Conservation (phyloP, 2,888 invertebrate genomes). For the Brachyptera risi region DNA sequence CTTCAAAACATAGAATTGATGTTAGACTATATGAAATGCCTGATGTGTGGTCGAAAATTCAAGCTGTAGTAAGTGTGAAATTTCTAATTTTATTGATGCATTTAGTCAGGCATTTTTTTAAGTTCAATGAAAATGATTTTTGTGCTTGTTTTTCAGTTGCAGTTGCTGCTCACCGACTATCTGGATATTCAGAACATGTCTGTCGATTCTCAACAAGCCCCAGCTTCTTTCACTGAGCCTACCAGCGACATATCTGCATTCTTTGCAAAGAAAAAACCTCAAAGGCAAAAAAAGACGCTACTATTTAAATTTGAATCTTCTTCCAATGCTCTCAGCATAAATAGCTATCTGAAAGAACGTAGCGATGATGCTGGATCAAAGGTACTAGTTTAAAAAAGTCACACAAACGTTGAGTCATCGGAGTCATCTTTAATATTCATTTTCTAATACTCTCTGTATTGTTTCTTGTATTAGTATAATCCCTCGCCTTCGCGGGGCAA, state of each 20-base stretch:
- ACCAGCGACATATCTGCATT: conserved; percentile 54
- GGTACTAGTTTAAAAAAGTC: too few relatives aligned
- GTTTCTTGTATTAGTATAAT: neutral
- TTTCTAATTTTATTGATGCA: too few relatives aligned
- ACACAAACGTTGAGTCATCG: too few relatives aligned
- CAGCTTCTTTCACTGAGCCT: conserved; percentile 41
- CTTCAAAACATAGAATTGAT: conserved; percentile 54
- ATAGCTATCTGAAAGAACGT: conserved; percentile 49
- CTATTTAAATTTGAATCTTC: conserved; percentile 71
- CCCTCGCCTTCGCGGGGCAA: conserved; percentile 22
- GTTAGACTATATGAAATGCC: conserved; percentile 62
- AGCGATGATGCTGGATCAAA: conserved; percentile 33
- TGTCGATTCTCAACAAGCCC: conserved; percentile 40
- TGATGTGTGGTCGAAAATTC: conserved; percentile 87
- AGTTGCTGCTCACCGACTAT: conserved; percentile 79
- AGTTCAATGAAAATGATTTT: conserved; percentile 27
- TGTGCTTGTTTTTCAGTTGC: conserved; percentile 56
- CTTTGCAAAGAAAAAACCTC: conserved; percentile 42
- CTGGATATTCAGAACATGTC: conserved; percentile 78
- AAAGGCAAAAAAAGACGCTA: conserved; percentile 45
- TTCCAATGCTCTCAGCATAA: conserved; percentile 53
- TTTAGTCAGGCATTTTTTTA: conserved; percentile 4
- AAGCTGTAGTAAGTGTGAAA: conserved; percentile 75
- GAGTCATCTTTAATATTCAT: too few relatives aligned
- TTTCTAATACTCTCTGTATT: too few relatives aligned